phyloP scores from a whole-genome alignment of 2,113 vertebrate genomes.

The Emydocephalus ijimae region DNA sequence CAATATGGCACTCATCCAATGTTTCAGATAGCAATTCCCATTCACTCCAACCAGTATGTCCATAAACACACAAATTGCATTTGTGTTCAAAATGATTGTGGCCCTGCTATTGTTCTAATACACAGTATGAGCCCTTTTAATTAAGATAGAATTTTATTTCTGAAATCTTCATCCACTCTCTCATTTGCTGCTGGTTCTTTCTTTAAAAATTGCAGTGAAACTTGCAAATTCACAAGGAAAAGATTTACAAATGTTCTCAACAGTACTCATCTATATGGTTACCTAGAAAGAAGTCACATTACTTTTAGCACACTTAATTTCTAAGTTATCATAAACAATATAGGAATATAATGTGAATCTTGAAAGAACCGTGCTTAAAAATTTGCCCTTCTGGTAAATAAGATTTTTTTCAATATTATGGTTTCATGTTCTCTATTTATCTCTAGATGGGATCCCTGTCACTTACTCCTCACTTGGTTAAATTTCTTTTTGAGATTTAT shows the following conservation, averaged over 20 bases:
- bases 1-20: background rate
- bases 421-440: background rate
- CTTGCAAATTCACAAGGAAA: background rate
- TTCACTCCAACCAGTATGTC: background rate
- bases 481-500: conserved; percentile 42
- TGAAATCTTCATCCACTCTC: background rate
- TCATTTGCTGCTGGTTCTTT: background rate
- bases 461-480: conserved; percentile 45
- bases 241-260: background rate
- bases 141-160: background rate
- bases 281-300: background rate
- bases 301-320: background rate
- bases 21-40: background rate
- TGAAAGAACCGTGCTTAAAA: background rate
- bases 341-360: background rate
- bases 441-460: background rate
- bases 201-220: background rate
- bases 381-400: background rate
- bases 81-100: background rate
- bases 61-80: background rate
- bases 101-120: background rate
- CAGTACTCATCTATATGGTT: background rate
- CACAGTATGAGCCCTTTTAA: background rate
- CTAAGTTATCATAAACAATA: background rate
- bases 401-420: background rate